Conservation (phyloP, 1,140 invertebrate species). For the Trichomalopsis sarcophagae region DNA sequence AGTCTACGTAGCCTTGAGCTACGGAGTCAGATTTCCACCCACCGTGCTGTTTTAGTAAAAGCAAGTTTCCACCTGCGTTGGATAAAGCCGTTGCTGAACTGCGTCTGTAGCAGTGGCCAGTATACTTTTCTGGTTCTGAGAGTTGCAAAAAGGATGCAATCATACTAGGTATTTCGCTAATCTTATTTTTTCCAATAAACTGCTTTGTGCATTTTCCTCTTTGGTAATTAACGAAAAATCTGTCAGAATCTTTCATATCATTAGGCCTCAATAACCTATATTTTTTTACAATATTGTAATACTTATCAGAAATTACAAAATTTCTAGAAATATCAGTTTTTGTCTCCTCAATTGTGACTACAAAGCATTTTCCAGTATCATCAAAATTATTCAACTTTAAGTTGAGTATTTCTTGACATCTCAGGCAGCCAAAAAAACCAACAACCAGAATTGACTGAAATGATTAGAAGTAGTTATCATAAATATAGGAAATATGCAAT, state of each 20-base stretch:
- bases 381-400: no score
- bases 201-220: not conserved
- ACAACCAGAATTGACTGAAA: no score
- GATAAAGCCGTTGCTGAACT: not conserved
- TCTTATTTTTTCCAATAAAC: conserved; percentile 5
- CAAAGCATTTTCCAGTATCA: no score
- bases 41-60: not conserved
- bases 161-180: not conserved
- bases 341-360: no score
- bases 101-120: not conserved
- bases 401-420: not conserved
- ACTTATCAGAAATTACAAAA: not conserved
- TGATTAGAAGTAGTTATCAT: no score
- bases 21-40: not conserved
- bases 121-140: not conserved
- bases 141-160: not conserved
- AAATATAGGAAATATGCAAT: no score
- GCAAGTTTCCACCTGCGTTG: not conserved
- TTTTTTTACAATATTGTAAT: not conserved
- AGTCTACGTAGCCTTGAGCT: conserved; percentile 6
- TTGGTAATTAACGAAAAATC: not conserved
- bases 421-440: not conserved
- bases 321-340: not conserved
- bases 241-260: not conserved
- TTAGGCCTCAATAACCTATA: not conserved